A percentile compares a stretch with the other conserved stretches of the same genome.
Conservation (phyloP, 1,140 invertebrate genomes). For the Dendroctonus ponderosae region DNA sequence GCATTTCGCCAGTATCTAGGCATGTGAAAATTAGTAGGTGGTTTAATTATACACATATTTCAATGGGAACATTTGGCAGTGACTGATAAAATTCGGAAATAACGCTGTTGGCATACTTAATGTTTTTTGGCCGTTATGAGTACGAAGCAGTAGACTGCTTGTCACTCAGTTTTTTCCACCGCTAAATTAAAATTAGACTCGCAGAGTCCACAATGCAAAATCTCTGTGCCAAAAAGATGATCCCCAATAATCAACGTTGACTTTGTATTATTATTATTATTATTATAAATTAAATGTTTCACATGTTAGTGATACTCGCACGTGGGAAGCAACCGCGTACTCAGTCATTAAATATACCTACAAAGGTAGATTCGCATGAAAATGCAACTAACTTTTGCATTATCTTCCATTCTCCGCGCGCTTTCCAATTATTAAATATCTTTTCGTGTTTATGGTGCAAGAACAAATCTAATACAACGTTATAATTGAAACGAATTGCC, state of each 20-base stretch:
- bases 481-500: too few species aligned
- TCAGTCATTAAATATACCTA: not conserved
- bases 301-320: too few species aligned
- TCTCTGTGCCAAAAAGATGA: not conserved
- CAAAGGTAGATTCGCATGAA: too few species aligned
- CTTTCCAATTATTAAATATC: too few species aligned
- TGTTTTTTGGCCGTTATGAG: conserved; percentile 1
- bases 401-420: too few species aligned
- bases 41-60: conserved; percentile 4
- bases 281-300: too few species aligned
- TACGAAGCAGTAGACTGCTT: conserved; percentile 16
- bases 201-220: not conserved
- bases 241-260: too few species aligned
- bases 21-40: not conserved
- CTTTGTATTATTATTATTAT: too few species aligned
- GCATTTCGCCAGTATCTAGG: not conserved
- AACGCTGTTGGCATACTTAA: conserved; percentile 11
- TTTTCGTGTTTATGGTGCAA: too few species aligned
- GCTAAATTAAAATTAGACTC: conserved; percentile 4
- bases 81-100: conserved; percentile 11
- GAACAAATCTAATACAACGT: too few species aligned
- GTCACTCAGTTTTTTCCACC: conserved; percentile 12
- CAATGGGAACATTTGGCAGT: conserved; percentile 3
- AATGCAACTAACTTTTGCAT: too few species aligned
- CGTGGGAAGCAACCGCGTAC: not conserved